Conservation (phyloP, 2,888 invertebrate genomes). For the Drosophila pegasa region DNA sequence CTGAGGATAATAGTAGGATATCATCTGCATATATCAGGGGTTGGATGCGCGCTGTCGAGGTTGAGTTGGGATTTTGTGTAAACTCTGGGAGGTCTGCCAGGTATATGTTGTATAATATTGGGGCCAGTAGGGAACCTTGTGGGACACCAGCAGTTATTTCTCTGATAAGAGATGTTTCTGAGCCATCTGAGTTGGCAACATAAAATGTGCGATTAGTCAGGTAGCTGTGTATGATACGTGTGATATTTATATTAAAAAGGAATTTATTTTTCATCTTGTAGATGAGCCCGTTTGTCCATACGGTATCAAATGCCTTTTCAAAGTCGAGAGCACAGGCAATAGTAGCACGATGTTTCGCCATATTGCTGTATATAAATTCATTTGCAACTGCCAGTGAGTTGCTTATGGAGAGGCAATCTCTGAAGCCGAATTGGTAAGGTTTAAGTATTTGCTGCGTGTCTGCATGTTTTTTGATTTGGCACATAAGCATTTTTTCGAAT, state of each 20-base stretch:
- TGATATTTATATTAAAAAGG: not conserved
- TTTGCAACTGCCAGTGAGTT: not conserved
- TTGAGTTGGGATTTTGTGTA: not conserved
- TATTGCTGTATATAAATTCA: not conserved
- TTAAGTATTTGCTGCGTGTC: not conserved
- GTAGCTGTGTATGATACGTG: no score
- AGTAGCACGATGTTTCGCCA: not conserved
- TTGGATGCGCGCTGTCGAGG: not conserved
- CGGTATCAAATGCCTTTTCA: not conserved
- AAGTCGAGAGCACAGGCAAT: not conserved
- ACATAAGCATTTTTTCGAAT: not conserved
- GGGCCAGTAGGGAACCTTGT: not conserved
- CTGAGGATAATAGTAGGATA: not conserved
- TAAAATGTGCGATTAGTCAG: not conserved
- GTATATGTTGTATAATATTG: not conserved
- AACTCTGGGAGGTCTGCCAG: not conserved
- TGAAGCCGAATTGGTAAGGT: not conserved
- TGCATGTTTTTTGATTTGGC: not conserved
- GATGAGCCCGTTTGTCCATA: not conserved
- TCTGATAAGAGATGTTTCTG: not conserved
- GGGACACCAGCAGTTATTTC: not conserved
- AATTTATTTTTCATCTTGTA: not conserved
- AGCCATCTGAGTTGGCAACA: not conserved
- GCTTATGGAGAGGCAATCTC: not conserved
- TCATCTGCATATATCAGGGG: not conserved